Evolutionary conservation across 1,140 invertebrate genomes (phyloP), one percentile per base, ranked within the genome.

Genomic region (Ceratoteleas bidentatus): DNA sequence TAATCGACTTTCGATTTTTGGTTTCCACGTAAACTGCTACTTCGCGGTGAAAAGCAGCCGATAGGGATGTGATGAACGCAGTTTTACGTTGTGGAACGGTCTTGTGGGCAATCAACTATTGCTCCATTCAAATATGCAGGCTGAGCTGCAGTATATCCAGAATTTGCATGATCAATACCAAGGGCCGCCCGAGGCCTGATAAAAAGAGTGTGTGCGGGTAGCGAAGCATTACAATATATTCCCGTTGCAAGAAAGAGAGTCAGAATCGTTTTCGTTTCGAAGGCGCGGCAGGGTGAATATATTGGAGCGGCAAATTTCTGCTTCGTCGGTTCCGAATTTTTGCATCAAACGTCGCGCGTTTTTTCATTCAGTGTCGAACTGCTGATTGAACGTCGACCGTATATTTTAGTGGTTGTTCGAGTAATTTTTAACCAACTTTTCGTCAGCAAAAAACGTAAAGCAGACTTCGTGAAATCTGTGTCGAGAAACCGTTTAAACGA

Each of bases 81-180:
- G 32, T 60, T 16, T 45, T 60, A 60, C n/a, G 5, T 50, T 15
- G 24, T 50, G 58, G 7, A 36, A 50, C 49, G 24, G 8, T 36
- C 15, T 5, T 43, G 62, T 40, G 3, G n/a, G 50, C 36, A 52
- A 53, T 64, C 47, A 40, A 38, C 14, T 53, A 3, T 52, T 53
- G 6, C 15, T 56, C 13, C 34, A 65, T 45, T 58, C 47, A 52
- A 53, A 53, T 65, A 65, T 65, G 33, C 49, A 53, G 15, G 2
- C 36, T 53, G 9, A 47, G 56, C n/a, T 56, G 32, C 56, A 54
- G 24, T 40, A 47, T 14, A 57, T 68, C 32, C 0, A 16, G 50
- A 68, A 68, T 68, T 68, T 68, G 64, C 64, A 68, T 68, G 64
- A 56, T 57, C 64, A 68, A 68, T 68, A 47, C 7, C 16, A 52